Base-by-base conservation (phyloP, 2,797 vertebrate genomes). In the Syngnathus rostellatus region DNA sequence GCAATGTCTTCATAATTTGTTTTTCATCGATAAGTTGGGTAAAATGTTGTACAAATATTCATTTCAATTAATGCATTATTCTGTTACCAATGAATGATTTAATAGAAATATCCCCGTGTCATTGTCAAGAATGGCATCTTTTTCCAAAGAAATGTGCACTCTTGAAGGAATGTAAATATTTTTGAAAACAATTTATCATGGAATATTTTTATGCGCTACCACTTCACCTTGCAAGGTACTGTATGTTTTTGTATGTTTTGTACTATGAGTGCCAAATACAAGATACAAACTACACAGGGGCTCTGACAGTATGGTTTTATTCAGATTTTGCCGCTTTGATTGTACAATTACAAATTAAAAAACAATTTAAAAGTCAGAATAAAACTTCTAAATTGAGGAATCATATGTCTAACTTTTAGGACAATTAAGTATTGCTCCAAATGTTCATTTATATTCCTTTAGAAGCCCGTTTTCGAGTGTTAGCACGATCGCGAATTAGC, bases 251-350 rank as follows among this genome's bases (percentile, higher is more conserved):
- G 21, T 77, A 61, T 67, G 75, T 75, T 77, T 75, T 77, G 54
- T 62, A 81, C 75, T 77, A 62, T 58, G 68, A 84, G 84, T 88
- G 74, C 78, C 70, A 81, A 89, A 85, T 87, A 87, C 80, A 89
- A 37, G 73, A 84, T 73, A 25, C 7, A 25, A 6, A 68, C 85
- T 86, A 85, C 77, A 78, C 66, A 73, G 45, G 38, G 50, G n/a
- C 60, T 43, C 6, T 21, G n/a, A 17, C 39, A 65, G 54, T 69
- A 65, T 58, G 25, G 1, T 6, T 58, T 58, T 58, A 57, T 57
- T 57, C 8, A 7, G 54, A 57, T 6, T 55, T 2, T 25, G 21
- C 37, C 23, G 17, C 25, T 57, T 50, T 50, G 16, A 37, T 7
- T 57, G 54, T 10, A 57, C 25, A 57, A 6, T 57, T 55, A 55